Percentiles rank a stretch among this genome's conserved stretches.
Conservation (phyloP, 2,888 invertebrate species). For the Seira musarum region DNA sequence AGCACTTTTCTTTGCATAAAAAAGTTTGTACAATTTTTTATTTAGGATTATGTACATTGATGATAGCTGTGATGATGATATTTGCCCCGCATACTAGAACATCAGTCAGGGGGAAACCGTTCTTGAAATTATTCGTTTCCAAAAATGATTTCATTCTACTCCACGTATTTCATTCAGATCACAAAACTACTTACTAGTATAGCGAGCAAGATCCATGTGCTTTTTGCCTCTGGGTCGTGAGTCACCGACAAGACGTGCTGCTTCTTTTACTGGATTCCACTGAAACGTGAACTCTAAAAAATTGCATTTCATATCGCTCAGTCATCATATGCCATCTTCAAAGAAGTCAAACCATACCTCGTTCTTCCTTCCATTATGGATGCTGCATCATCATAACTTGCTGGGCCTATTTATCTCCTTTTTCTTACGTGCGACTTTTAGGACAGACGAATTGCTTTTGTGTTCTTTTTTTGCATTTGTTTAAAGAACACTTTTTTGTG, state of each 20-base stretch:
- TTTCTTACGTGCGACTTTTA: neutral
- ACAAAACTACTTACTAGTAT: neutral
- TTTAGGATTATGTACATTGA: conserved; percentile 5
- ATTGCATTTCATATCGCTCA: conserved; percentile 1
- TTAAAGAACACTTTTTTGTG: conserved; percentile 25
- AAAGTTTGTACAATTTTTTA: conserved; percentile 16
- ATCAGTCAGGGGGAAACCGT: neutral
- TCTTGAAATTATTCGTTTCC: neutral
- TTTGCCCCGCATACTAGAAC: too few relatives aligned
- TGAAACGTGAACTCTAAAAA: conserved; percentile 10
- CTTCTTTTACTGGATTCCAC: neutral
- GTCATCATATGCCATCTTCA: neutral
- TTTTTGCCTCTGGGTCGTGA: neutral
- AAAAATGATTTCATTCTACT: neutral
- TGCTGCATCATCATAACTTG: conserved; percentile 3
- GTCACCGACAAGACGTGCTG: conserved; percentile 7
- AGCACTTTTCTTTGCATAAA: conserved; percentile 9
- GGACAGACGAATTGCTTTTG: neutral
- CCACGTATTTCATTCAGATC: conserved; percentile 10
- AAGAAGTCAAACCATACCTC: neutral
- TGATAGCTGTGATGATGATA: neutral
- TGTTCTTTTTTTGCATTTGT: conserved; percentile 1
- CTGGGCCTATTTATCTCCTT: neutral
- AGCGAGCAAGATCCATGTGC: conserved; percentile 10
- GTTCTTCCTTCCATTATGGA: neutral